These are phyloP conservation scores for Lepidurus couesii DNA, from an alignment of 1,140 invertebrate genomes.

Conservation along the genomic window DNA sequence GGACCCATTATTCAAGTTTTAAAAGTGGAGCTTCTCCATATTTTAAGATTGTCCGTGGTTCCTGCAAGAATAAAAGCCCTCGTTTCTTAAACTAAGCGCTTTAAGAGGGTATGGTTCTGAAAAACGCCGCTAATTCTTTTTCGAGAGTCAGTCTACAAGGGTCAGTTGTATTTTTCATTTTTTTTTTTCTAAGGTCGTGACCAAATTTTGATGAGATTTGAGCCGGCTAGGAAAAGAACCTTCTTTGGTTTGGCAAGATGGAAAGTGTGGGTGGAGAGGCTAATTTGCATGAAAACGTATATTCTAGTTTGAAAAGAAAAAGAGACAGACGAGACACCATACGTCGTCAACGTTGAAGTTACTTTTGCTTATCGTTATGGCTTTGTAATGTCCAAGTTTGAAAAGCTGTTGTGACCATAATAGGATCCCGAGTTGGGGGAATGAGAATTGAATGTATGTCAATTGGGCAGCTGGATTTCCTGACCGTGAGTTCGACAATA, in stretches of 20 bases:
- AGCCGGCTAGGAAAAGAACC: neutral
- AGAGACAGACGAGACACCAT: neutral
- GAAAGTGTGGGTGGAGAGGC: neutral
- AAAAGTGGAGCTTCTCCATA: neutral
- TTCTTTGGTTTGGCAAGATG: neutral
- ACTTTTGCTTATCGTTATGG: neutral
- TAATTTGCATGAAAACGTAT: slow-evolving; percentile 9
- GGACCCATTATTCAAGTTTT: slow-evolving; percentile 6
- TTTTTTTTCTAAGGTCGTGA: neutral
- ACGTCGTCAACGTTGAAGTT: neutral
- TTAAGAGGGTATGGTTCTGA: too few relatives aligned
- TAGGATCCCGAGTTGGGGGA: neutral
- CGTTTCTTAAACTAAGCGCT: too few relatives aligned
- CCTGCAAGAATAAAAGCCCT: too few relatives aligned
- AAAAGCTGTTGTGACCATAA: neutral
- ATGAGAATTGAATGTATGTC: slow-evolving; percentile 12
- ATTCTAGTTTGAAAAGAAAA: neutral
- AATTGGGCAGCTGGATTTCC: slow-evolving; percentile 17
- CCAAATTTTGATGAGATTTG: neutral
- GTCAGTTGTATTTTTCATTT: neutral
- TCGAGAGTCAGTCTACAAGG: neutral
- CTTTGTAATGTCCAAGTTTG: neutral
- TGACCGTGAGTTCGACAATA: neutral
- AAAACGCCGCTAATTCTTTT: neutral
- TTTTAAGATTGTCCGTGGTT: neutral